phyloP scores from a whole-genome alignment of 2,888 invertebrate species.

The Alcis repandata region DNA sequence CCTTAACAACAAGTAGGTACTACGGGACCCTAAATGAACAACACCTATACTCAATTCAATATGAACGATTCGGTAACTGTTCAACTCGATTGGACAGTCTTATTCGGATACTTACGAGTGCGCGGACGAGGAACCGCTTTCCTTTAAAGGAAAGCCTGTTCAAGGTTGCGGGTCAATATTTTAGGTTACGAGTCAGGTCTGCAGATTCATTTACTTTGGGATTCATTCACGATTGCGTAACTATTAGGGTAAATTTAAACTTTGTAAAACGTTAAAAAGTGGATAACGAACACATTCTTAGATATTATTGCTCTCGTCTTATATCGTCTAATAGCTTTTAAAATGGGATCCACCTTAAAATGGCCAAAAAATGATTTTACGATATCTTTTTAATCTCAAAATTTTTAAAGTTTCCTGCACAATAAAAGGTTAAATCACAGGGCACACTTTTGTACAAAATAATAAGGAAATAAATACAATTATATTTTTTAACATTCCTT shows the following conservation, averaged over 20 bases:
- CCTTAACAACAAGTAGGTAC: too few relatives aligned
- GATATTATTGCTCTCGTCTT: too few relatives aligned
- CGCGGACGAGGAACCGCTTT: conserved; percentile 38
- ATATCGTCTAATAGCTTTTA: too few relatives aligned
- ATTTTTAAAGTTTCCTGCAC: too few relatives aligned
- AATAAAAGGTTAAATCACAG: too few relatives aligned
- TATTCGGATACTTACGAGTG: conserved; percentile 27
- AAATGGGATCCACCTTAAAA: too few relatives aligned
- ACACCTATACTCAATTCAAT: neutral
- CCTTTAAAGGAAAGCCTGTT: conserved; percentile 39
- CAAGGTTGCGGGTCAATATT: conserved; percentile 45
- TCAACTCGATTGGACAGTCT: conserved; percentile 15
- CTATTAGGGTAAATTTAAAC: neutral
- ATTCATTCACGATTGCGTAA: conserved; percentile 13
- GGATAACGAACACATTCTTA: too few relatives aligned
- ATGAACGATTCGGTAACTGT: neutral
- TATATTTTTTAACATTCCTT: too few relatives aligned
- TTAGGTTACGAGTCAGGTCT: conserved; percentile 31
- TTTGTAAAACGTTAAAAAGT: neutral
- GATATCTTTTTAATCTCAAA: too few relatives aligned
- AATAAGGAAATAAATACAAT: too few relatives aligned
- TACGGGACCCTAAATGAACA: neutral
- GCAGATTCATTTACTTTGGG: conserved; percentile 13
- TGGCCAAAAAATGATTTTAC: too few relatives aligned
- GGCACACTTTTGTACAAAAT: too few relatives aligned